Evolutionary conservation across 2,888 invertebrate species (phyloP), one percentile per base, ranked within the genome.

Genomic region (Pseudococcus longispinus): DNA sequence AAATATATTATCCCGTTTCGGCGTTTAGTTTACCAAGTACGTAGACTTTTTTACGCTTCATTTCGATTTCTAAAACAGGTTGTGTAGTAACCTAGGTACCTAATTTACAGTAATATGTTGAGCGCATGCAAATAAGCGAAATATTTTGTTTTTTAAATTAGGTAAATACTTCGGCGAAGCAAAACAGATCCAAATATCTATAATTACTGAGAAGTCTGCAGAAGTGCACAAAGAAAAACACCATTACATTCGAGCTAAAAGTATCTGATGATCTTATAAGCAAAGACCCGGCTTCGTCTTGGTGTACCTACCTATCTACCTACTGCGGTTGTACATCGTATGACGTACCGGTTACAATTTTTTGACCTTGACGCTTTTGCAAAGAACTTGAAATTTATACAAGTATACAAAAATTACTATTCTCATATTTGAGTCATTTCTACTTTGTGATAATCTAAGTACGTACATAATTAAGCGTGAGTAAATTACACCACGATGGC

Each of bases 291-390:
- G 55, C n/a, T n/a, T 55, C 55, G 37, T 37, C 8, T 37, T 37
- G 37, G 55, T 55, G 55, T 55, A 51, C 51, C 15, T 15, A 51
- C 3, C 2, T 46, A 46, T 1, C 2, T 51, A 51, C 51, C 18
- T 51, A n/a, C 2, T 51, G n/a, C n/a, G 3, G 46, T 46, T 15
- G 55, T n/a, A 60, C 23, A 60, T 6, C 55, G 18, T 37, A 37
- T 37, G 37, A 37, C 23, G 60, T 60, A 60, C 60, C 60, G 23
- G 29, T 29, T 5, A 29, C 29, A 70, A 70, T 70, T 70, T 32
- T 13, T 70, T 29, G 29, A 70, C 70, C 70, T 70, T 70, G 70
- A 70, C 70, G 15, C 13, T 70, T 70, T 70, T 70, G 70, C 70
- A 29, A 70, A 70, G 70, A 70, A 70, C 70, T 70, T 70, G 70